phyloP scores from a whole-genome alignment of 2,113 vertebrate species.

The Litocranius walleri region DNA sequence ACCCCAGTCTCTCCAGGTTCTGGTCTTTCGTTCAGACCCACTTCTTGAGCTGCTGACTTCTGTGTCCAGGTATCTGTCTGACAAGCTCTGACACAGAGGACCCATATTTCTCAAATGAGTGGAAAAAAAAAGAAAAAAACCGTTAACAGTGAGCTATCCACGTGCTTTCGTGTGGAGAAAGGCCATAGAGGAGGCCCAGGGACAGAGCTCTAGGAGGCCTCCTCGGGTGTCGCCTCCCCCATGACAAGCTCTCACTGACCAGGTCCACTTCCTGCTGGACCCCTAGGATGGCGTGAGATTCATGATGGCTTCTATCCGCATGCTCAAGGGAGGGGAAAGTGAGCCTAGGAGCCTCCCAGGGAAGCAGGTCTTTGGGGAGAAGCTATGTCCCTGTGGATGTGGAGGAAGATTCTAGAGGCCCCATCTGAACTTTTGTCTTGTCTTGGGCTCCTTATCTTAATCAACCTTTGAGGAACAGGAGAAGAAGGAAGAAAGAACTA shows the following conservation, averaged over 20 bases:
- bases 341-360: background rate
- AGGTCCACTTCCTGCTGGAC: background rate
- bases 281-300: too few relatives aligned
- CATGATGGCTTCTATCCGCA: background rate
- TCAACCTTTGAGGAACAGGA: background rate
- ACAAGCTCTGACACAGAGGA: background rate
- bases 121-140: background rate
- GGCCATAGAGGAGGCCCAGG: background rate
- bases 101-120: background rate
- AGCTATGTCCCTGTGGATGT: background rate
- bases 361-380: background rate
- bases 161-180: conserved; percentile 33
- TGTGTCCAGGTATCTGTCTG: background rate
- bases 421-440: background rate
- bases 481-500: background rate
- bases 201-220: background rate
- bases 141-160: background rate
- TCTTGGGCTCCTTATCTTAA: background rate
- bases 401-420: background rate
- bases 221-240: background rate
- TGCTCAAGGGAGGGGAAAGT: background rate
- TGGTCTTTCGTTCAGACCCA: background rate
- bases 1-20: background rate
- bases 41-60: background rate
- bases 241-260: background rate